These are phyloP conservation scores for Danio rerio DNA, from an alignment of 2,113 vertebrate species.

Conservation along the genomic window GRCz12tu NC_133193.1:22576001-22576500, in stretches of 20 bases:
- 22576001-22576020: no score
- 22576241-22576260: background rate
- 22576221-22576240: background rate
- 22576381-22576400: background rate
- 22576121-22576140: no score
- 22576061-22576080: no score
- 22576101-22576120: no score
- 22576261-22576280: slow-evolving; percentile 16
- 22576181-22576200: no score
- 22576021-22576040: no score
- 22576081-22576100: no score
- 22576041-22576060: no score
- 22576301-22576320: slow-evolving; percentile 26
- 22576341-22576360: background rate
- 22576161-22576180: no score
- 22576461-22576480: background rate
- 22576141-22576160: no score
- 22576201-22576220: background rate
- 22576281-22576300: slow-evolving; percentile 15
- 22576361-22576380: background rate
- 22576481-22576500: background rate
- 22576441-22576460: background rate
- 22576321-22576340: slow-evolving; percentile 1
- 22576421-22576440: background rate
- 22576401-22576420: background rate